Conservation (phyloP, 2,113 vertebrate genomes). For the Heloderma charlesbogerti region DNA sequence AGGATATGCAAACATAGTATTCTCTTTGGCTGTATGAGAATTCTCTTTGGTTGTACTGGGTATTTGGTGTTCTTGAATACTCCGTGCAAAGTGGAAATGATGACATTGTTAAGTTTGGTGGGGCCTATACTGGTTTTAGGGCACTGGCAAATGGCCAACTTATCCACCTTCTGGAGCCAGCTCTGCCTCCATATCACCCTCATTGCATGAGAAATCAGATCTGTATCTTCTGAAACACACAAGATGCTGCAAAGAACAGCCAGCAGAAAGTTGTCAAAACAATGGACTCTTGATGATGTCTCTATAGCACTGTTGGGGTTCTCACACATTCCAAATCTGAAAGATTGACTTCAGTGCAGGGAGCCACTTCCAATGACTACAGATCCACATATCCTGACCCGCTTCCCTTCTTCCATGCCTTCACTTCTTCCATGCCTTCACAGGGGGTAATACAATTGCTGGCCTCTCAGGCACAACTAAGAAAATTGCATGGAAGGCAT, state of each 20-base stretch:
- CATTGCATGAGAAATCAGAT: background rate
- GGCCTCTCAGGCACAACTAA: too few relatives aligned
- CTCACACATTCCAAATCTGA: background rate
- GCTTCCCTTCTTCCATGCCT: background rate
- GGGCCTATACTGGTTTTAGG: too few relatives aligned
- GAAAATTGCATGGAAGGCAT: background rate
- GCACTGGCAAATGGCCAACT: too few relatives aligned
- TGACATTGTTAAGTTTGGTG: too few relatives aligned
- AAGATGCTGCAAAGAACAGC: background rate
- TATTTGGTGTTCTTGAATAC: too few relatives aligned
- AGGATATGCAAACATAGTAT: background rate
- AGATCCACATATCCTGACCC: background rate
- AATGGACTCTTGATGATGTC: background rate
- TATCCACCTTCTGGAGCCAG: too few relatives aligned
- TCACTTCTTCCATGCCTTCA: background rate
- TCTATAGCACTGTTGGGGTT: background rate
- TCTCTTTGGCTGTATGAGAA: background rate
- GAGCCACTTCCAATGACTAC: background rate
- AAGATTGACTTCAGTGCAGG: background rate
- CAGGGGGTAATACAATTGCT: background rate
- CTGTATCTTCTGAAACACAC: background rate
- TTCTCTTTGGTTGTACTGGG: too few relatives aligned
- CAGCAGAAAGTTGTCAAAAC: background rate
- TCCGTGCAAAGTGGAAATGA: too few relatives aligned
- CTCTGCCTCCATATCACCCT: background rate